Conservation (phyloP, 2,888 invertebrate genomes). For the Metellina segmentata region DNA sequence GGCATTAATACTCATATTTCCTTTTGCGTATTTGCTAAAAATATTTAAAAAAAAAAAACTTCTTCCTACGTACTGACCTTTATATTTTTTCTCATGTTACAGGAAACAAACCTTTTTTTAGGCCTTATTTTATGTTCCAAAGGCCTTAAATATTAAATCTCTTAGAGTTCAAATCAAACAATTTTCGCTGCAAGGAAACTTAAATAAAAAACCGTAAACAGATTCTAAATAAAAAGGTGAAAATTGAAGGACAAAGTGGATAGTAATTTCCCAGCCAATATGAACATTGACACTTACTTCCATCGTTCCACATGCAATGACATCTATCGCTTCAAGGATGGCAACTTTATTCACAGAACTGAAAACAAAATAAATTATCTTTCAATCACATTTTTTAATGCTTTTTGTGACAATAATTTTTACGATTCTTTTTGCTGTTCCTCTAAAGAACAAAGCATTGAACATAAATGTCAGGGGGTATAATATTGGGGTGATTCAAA, state of each 20-base stretch:
- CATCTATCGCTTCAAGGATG: slow-evolving; percentile 93
- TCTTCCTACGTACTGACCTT: too few species aligned
- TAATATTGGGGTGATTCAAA: too few species aligned
- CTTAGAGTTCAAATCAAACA: background rate
- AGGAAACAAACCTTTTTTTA: too few species aligned
- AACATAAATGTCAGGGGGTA: too few species aligned
- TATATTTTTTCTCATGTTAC: too few species aligned
- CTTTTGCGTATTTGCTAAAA: too few species aligned
- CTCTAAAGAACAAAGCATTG: background rate
- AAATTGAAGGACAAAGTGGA: background rate
- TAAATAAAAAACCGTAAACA: background rate
- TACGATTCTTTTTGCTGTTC: background rate
- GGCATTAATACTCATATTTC: too few species aligned
- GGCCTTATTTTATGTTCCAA: too few species aligned
- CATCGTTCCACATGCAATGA: slow-evolving; percentile 92
- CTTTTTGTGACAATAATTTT: background rate
- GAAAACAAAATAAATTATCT: slow-evolving; percentile 32
- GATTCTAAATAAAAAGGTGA: slow-evolving; percentile 3
- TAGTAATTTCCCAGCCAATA: background rate
- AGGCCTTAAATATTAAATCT: too few species aligned
- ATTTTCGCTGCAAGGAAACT: background rate
- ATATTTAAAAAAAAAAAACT: too few species aligned
- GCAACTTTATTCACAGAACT: slow-evolving; percentile 88
- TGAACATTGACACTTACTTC: slow-evolving; percentile 82
- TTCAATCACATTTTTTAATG: background rate